Evolutionary conservation across 1,140 invertebrate species (phyloP).

Genomic region (Apis laboriosa): DNA sequence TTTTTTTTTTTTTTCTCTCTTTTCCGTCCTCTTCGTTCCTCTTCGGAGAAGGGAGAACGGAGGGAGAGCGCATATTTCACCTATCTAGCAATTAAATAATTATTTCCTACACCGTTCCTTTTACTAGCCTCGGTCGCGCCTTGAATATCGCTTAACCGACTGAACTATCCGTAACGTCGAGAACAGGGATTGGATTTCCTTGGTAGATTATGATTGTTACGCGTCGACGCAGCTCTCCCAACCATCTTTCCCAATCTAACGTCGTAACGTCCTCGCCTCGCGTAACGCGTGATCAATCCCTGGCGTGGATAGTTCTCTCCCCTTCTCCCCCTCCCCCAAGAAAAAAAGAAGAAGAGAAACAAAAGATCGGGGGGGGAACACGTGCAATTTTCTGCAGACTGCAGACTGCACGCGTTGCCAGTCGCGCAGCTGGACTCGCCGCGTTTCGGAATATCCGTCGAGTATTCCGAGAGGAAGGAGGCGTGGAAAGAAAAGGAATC

Average conservation of each 20-base stretch:
- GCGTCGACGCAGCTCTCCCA: not conserved
- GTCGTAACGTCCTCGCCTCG: too few relatives aligned
- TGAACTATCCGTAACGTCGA: not conserved
- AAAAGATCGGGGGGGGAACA: too few relatives aligned
- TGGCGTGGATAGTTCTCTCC: too few relatives aligned
- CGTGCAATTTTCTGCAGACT: not conserved
- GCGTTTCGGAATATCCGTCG: too few relatives aligned
- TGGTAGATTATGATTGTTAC: not conserved
- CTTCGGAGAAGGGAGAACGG: too few relatives aligned
- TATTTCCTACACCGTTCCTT: not conserved
- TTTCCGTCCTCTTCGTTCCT: not conserved
- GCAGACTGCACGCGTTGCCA: too few relatives aligned
- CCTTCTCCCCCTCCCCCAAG: too few relatives aligned
- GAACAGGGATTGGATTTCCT: not conserved
- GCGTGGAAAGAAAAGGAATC: too few relatives aligned
- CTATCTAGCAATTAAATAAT: not conserved
- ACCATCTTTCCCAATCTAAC: not conserved
- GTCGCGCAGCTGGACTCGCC: too few relatives aligned
- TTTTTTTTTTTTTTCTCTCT: not conserved
- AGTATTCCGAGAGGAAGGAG: too few relatives aligned
- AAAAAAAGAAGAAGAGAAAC: too few relatives aligned
- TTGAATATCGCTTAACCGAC: conserved; percentile 11
- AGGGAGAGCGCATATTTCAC: too few relatives aligned
- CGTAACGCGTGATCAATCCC: not conserved
- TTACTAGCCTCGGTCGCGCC: not conserved